Base-by-base conservation (phyloP, 2,113 vertebrate genomes). In the Bufo gargarizans region DNA sequence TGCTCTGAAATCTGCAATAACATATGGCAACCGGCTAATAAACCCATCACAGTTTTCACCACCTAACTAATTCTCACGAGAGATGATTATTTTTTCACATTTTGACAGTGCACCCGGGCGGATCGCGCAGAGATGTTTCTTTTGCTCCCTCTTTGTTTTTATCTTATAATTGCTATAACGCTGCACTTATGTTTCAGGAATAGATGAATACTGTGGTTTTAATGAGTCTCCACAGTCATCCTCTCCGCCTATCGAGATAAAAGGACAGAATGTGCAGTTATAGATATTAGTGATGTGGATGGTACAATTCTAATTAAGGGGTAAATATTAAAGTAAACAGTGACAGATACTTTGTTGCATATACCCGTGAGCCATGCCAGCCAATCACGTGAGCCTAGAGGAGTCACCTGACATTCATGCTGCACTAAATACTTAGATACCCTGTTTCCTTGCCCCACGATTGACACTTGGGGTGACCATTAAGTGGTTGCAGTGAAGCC, bases 1-100 rank as follows among this genome's bases (percentile, higher is more conserved):
- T 59, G 55, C 5, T 19, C 13, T 13, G 22, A 80, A 80, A 58
- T n/a, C 77, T 45, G 56, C 22, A 33, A 61, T 6, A 45, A 61
- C 55, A 81, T 81, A 59, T 59, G 78, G 56, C 55, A 81, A 17
- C 13, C 22, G 78, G 22, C 56, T 81, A 81, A 81, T 81, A 81
- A 61, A 59, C 77, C 20, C n/a, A 56, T 79, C 55, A 81, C 78
- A 59, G 33, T 59, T 81, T 61, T 22, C 55, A 61, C 55, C 78
- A 9, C 55, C 33, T 81, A 43, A 45, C 53, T 79, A 81, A 81
- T n/a, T 61, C 78, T n/a, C 78, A 81, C 2, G 78, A 61, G 78
- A 43, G 55, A 33, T 58, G n/a, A 80, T 58, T 80, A 80, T 80
- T 58, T 80, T 58, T 58, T 43, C 77, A 6, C 77, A 43, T 80